These are phyloP conservation scores for Plusia festucae DNA, from an alignment of 2,888 invertebrate genomes.

Conservation along the genomic window DNA sequence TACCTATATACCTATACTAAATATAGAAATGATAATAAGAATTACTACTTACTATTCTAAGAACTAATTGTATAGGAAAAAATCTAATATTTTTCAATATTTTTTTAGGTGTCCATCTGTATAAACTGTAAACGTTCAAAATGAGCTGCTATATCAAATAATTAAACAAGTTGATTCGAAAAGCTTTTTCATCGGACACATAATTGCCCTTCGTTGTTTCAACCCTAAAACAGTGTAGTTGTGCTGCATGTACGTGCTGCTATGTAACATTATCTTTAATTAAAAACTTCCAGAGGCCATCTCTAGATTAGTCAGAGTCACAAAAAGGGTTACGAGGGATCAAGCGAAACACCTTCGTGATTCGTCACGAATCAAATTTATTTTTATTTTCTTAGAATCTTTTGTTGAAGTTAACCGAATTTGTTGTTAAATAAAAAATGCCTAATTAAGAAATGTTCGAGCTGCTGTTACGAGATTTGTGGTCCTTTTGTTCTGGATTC, in stretches of 20 bases:
- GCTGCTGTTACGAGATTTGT: slow-evolving; percentile 80
- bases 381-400: slow-evolving; percentile 86
- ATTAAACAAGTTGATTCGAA: slow-evolving; percentile 9
- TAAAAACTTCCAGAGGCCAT: slow-evolving; percentile 83
- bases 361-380: slow-evolving; percentile 88
- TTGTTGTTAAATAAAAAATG: slow-evolving; percentile 86
- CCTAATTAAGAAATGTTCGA: slow-evolving; percentile 88
- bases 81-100: not conserved
- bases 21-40: too few species aligned
- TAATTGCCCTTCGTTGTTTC: slow-evolving; percentile 23
- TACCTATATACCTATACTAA: too few species aligned
- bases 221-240: slow-evolving; percentile 41
- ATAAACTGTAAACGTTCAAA: not conserved
- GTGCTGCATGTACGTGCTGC: slow-evolving; percentile 80
- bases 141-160: too few species aligned
- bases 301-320: slow-evolving; percentile 86
- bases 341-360: slow-evolving; percentile 85
- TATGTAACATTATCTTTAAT: slow-evolving; percentile 88
- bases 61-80: not conserved
- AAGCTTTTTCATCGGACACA: slow-evolving; percentile 15
- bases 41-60: too few species aligned
- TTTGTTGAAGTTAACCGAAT: slow-evolving; percentile 88
- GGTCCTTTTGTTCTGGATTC: slow-evolving; percentile 73
- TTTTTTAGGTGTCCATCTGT: not conserved
- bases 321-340: slow-evolving; percentile 86